These are phyloP conservation scores for Lithosia quadra DNA, from an alignment of 2,888 invertebrate species.

Conservation along the genomic window DNA sequence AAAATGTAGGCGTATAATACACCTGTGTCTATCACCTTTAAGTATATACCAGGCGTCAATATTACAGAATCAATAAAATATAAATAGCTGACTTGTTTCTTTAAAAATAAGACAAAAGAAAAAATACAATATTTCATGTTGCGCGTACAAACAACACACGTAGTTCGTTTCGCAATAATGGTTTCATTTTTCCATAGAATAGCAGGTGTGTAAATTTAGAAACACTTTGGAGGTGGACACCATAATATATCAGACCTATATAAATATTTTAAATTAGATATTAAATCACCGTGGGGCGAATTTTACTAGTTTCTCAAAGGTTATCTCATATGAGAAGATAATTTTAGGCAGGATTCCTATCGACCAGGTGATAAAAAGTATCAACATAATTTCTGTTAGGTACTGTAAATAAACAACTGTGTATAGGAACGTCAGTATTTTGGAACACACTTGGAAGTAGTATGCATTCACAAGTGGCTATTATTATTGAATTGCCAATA, in stretches of 20 bases:
- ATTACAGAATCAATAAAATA: slow-evolving; percentile 2
- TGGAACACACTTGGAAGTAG: not conserved
- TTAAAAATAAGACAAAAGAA: not conserved
- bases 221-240: slow-evolving; percentile 18
- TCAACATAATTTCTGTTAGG: not conserved
- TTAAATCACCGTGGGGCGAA: not conserved
- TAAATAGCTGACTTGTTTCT: not conserved
- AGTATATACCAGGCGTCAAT: not conserved
- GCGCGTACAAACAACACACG: not conserved
- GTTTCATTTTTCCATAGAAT: not conserved
- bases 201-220: slow-evolving; percentile 22
- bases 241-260: not conserved
- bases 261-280: slow-evolving; percentile 7
- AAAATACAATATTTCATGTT: too few species aligned
- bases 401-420: slow-evolving; percentile 7
- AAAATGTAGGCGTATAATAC: not conserved
- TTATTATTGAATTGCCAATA: slow-evolving; percentile 52
- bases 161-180: not conserved
- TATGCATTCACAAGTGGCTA: slow-evolving; percentile 25
- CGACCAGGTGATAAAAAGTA: not conserved
- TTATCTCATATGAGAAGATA: not conserved
- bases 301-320: not conserved
- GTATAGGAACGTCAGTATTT: slow-evolving; percentile 6
- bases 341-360: not conserved
- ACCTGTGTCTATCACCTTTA: not conserved